These are phyloP conservation scores for Drosophila anomalata DNA, from an alignment of 2,888 invertebrate genomes.

Conservation along the genomic window DNA sequence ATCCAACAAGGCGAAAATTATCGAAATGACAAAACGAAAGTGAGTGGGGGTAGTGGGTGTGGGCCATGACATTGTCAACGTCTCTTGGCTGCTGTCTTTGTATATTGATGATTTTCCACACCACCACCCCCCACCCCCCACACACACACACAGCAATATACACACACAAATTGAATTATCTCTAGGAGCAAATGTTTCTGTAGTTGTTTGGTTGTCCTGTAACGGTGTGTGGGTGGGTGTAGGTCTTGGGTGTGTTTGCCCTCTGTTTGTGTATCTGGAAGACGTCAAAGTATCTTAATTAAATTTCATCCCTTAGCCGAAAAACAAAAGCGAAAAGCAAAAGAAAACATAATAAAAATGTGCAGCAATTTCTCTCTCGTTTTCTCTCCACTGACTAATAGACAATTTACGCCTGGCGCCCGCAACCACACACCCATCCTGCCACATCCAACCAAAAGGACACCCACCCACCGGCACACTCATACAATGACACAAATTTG, in stretches of 20 bases:
- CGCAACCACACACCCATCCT: conserved; percentile 51
- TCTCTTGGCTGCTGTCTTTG: conserved; percentile 37
- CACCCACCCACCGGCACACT: conserved; percentile 8
- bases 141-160: conserved; percentile 6
- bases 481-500: conserved; percentile 6
- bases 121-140: conserved; percentile 18
- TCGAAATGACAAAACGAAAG: conserved; percentile 62
- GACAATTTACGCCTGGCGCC: conserved; percentile 75
- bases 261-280: conserved; percentile 73
- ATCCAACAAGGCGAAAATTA: conserved; percentile 64
- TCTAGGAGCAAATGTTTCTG: conserved; percentile 45
- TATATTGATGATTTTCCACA: conserved; percentile 51
- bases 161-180: conserved; percentile 45
- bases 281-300: conserved; percentile 81
- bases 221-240: conserved; percentile 5
- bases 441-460: conserved; percentile 13
- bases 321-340: conserved; percentile 44
- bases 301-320: conserved; percentile 81
- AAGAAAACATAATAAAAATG: conserved; percentile 69
- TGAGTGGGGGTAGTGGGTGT: background rate
- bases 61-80: conserved; percentile 33
- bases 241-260: conserved; percentile 29
- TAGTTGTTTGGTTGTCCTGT: background rate
- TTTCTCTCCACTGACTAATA: conserved; percentile 74
- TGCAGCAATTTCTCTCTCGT: conserved; percentile 73